Base-by-base conservation (phyloP, 1,140 invertebrate species). In the Anoplophora glabripennis region DNA sequence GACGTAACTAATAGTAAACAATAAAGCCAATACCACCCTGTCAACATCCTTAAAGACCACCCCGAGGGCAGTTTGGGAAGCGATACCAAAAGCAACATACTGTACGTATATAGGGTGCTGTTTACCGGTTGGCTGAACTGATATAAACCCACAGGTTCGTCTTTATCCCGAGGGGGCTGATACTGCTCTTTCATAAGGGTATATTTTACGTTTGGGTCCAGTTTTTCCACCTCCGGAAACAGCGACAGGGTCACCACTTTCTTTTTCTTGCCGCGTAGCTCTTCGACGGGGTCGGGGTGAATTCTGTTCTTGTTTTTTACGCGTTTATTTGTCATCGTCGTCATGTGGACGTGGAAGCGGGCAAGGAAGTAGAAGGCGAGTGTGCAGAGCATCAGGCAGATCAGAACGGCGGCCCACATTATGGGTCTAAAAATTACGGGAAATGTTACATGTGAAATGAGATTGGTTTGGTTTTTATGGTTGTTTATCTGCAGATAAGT, bases 1-100 rank as follows among this genome's bases (percentile, higher is more conserved):
- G 85, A 81, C 3, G 89, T 87, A 0, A 86, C 85, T 21, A 92
- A 80, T 4, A 92, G 76, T 51, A 92, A 84, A 66, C 86, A 89
- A 67, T 91, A 93, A 0, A 92, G 70, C 89, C 89, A 92, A 76
- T 90, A 92, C 84, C 88, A 92, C 1, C 89, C 89, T 14, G 89
- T 89, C 9, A 92, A 78, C 11, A 92, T 73, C 35, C 89, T 77
- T 37, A 92, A 74, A 0, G 89, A 86, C 89, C 89, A 92, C 18
- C 85, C 86, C 8, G 78, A 79, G 0, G 89, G 89, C 57, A 91
- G 75, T 66, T 83, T 83, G 0, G 89, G 89, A 41, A 91, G 63
- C 0, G 89, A 89, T 14, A 92, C 86, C 63, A 88, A 81, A 1
- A 90, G 73, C 15, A 91, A 72, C 89, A 91, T 92, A 53, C 88